Evolutionary conservation across 2,797 vertebrate species (phyloP).

Genomic region (Enteromius fasciolatus): DNA sequence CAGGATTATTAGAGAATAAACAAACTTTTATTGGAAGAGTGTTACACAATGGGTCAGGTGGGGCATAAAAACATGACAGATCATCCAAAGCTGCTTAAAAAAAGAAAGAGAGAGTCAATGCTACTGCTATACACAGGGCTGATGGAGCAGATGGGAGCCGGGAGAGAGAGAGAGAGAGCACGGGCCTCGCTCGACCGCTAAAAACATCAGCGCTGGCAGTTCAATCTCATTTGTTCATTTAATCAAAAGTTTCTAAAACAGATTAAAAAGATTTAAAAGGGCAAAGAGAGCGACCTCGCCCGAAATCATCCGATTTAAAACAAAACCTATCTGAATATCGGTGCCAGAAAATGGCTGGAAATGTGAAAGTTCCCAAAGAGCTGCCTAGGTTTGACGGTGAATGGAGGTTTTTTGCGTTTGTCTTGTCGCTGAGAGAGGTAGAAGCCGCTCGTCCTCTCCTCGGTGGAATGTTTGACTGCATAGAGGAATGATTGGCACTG

Average conservation of each 20-base stretch:
- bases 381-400: constrained; percentile 67
- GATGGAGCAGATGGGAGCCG: not conserved
- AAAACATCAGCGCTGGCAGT: constrained; percentile 28
- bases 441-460: constrained; percentile 63
- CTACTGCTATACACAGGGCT: constrained; percentile 38
- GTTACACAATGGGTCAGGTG: constrained; percentile 55
- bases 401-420: constrained; percentile 36
- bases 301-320: constrained; percentile 51
- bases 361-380: constrained; percentile 65
- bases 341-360: constrained; percentile 65
- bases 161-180: constrained; percentile 40
- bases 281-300: constrained; percentile 60
- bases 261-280: constrained; percentile 67
- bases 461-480: constrained; percentile 76
- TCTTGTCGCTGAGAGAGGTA: constrained; percentile 59
- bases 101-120: not conserved
- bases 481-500: constrained; percentile 67
- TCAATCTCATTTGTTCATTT: constrained; percentile 41
- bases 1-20: constrained; percentile 59
- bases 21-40: constrained; percentile 63
- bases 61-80: constrained; percentile 47
- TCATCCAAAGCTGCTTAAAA: constrained; percentile 50
- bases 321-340: constrained; percentile 56
- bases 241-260: constrained; percentile 58
- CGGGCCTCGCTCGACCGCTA: constrained; percentile 35